Conservation (phyloP, 1,140 invertebrate genomes). For the Dendroctonus valens region DNA sequence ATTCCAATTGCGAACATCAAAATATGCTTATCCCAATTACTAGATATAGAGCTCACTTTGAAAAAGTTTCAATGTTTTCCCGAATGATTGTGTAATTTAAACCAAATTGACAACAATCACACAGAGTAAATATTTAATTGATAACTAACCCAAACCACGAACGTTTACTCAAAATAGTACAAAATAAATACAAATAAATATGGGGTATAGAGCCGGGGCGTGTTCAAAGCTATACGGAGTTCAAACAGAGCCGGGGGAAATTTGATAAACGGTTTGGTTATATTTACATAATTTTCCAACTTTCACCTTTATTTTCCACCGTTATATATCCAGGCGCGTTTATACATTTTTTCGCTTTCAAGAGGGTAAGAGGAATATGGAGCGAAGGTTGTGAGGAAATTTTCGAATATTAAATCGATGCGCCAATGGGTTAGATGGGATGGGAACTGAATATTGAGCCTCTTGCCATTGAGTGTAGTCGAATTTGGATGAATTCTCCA, state of each 20-base stretch:
- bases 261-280: slow-evolving; percentile 31
- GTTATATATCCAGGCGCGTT: slow-evolving; percentile 15
- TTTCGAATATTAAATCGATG: too few relatives aligned
- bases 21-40: too few relatives aligned
- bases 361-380: slow-evolving; percentile 11
- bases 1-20: too few relatives aligned
- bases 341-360: slow-evolving; percentile 16
- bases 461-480: too few relatives aligned
- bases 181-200: slow-evolving; percentile 22
- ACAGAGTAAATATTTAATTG: slow-evolving; percentile 13
- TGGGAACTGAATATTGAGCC: too few relatives aligned
- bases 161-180: slow-evolving; percentile 10
- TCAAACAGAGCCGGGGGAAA: slow-evolving; percentile 31
- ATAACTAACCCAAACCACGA: not conserved
- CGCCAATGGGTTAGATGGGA: too few relatives aligned
- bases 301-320: slow-evolving; percentile 33
- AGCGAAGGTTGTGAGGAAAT: not conserved
- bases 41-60: too few relatives aligned
- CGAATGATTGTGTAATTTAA: too few relatives aligned
- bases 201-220: slow-evolving; percentile 3
- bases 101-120: too few relatives aligned
- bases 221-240: slow-evolving; percentile 27
- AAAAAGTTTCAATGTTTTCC: too few relatives aligned
- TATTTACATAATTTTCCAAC: slow-evolving; percentile 35
- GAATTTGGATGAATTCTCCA: too few relatives aligned